Conservation (phyloP, 2,888 invertebrate species). For the Chrysina gloriosa region DNA sequence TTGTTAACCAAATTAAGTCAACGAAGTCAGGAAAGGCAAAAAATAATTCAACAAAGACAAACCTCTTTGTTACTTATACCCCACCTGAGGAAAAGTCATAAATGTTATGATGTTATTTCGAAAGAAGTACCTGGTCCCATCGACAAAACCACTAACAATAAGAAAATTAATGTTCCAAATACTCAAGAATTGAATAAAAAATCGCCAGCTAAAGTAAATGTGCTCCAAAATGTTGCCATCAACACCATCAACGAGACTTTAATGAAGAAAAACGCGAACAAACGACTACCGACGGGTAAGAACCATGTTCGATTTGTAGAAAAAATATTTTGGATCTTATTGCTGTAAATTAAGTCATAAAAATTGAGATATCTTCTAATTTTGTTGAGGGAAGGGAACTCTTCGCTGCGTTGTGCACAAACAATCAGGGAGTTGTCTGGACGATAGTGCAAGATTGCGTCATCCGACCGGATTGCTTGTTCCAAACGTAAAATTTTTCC, state of each 20-base stretch:
- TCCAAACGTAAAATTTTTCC: too few relatives aligned
- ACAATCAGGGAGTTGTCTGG: too few relatives aligned
- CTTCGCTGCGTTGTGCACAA: too few relatives aligned
- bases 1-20: neutral
- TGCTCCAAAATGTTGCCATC: conserved; percentile 9
- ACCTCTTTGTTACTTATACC: neutral
- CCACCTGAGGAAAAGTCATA: neutral
- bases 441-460: too few relatives aligned
- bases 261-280: neutral
- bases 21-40: conserved; percentile 2
- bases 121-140: neutral
- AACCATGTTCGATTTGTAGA: neutral
- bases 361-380: too few relatives aligned
- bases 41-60: conserved; percentile 3
- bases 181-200: neutral
- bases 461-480: too few relatives aligned
- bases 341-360: too few relatives aligned
- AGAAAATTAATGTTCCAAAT: too few relatives aligned
- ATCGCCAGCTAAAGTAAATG: neutral
- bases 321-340: too few relatives aligned
- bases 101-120: too few relatives aligned
- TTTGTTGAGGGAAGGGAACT: too few relatives aligned
- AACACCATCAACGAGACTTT: neutral
- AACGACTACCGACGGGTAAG: conserved; percentile 8
- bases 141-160: too few relatives aligned